Base-by-base conservation (phyloP, 2,888 invertebrate genomes). In the Sminthurinus aureus region DNA sequence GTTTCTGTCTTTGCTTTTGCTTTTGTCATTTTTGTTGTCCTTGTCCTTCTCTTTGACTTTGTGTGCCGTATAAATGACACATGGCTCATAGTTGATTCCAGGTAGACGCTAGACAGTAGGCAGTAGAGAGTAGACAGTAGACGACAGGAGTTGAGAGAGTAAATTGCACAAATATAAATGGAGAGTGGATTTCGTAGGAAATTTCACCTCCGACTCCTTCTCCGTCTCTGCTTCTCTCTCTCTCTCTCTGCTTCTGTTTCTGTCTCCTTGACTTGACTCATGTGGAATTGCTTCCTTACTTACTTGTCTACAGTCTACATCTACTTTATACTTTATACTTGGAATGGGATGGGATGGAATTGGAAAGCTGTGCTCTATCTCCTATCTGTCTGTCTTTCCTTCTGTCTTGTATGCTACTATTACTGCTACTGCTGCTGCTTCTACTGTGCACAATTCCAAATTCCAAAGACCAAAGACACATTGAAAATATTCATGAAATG, bases 401-500 rank as follows among this genome's bases (percentile, higher is more conserved):
- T 58, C 38, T 38, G 38, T 38, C 38, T 38, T 8, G 24, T 58
- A 58, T 2, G 4, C 69, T 69, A n/a, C 22, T 20, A n/a, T 20
- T 69, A 12, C 22, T 22, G 11, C 69, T 9, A 11, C 69, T 20
- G n/a, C 18, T 20, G 3, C 22, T 24, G 9, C 71, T 22, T 24
- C 24, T 24, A 24, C 22, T 38, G 38, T 38, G 38, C 6, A 38
- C 38, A 38, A 38, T 38, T 38, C 38, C 38, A 38, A 38, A 38
- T 4, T 38, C 38, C 38, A 38, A 6, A 38, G 6, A 4, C 38
- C 38, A 38, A 38, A 38, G 38, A 38, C 58, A 76, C 76, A 20
- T 58, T 52, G 76, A 76, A 73, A 80, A 71, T 80, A 80, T 80
- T 80, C 80, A 71, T 24, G 80, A 58, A 80, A 80, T 71, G 69